Conservation (phyloP, 2,888 invertebrate species). For the Macaria notata region DNA sequence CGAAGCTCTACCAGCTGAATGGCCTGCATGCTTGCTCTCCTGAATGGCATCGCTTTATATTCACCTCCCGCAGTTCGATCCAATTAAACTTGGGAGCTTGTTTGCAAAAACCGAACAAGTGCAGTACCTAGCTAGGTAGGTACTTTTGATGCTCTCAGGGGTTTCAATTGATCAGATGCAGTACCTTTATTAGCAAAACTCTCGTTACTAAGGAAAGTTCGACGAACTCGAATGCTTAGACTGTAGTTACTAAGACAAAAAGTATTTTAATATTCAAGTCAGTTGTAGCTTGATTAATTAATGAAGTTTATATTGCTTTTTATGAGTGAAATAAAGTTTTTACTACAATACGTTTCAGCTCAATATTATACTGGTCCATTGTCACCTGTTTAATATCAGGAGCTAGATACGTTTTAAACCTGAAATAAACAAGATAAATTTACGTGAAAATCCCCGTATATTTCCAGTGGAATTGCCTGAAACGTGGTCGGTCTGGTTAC, state of each 20-base stretch:
- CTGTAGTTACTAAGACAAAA: too few relatives aligned
- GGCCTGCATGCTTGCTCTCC: too few relatives aligned
- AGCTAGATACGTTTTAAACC: too few relatives aligned
- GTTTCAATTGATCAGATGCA: constrained; percentile 16
- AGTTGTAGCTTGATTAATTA: too few relatives aligned
- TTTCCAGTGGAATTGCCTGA: constrained; percentile 8
- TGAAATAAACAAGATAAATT: background rate
- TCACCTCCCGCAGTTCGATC: constrained; percentile 43
- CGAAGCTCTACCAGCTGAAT: background rate
- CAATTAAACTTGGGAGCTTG: constrained; percentile 49
- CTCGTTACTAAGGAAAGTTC: background rate
- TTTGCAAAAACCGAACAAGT: constrained; percentile 30
- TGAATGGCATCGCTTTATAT: constrained; percentile 42
- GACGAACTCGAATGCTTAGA: too few relatives aligned
- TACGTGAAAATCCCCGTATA: background rate
- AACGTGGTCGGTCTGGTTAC: constrained; percentile 6
- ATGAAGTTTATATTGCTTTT: too few relatives aligned
- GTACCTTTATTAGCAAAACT: constrained; percentile 1
- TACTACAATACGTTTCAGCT: too few relatives aligned
- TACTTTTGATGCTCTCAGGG: background rate
- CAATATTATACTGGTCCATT: too few relatives aligned
- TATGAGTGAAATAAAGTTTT: too few relatives aligned
- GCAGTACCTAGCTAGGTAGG: background rate
- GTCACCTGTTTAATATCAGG: too few relatives aligned
- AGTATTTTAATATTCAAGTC: too few relatives aligned